These are phyloP conservation scores for Cyprinodon variegatus DNA, from an alignment of 2,113 vertebrate genomes.

Conservation along the genomic window DNA sequence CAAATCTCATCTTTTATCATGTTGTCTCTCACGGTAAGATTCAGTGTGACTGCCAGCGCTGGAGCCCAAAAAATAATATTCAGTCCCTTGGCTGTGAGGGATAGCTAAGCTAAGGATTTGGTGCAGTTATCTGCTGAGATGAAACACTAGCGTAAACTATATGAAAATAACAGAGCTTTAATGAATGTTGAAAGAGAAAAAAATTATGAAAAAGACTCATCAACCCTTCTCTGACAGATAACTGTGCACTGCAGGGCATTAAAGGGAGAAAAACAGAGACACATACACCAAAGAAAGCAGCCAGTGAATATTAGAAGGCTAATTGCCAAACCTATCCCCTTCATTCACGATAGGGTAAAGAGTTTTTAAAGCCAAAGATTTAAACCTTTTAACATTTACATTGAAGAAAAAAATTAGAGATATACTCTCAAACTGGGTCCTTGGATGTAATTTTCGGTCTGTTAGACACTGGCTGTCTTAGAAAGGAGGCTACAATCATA, in stretches of 20 bases:
- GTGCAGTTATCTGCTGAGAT: constrained; percentile 53
- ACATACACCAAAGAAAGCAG: constrained; percentile 30
- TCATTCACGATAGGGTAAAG: constrained; percentile 57
- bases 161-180: constrained; percentile 58
- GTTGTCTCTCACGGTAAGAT: constrained; percentile 64
- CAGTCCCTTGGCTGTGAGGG: constrained; percentile 44
- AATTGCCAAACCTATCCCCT: constrained; percentile 65
- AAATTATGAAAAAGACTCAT: constrained; percentile 53
- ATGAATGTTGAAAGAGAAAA: constrained; percentile 37
- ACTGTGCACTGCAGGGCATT: constrained; percentile 54
- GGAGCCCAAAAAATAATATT: constrained; percentile 62
- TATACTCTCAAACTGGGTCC: neutral
- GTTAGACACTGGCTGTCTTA: neutral
- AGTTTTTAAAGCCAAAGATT: constrained; percentile 50
- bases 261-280: constrained; percentile 3
- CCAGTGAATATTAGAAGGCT: constrained; percentile 57
- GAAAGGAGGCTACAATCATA: neutral
- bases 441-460: constrained; percentile 17
- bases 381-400: constrained; percentile 40
- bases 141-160: constrained; percentile 44
- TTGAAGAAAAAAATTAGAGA: constrained; percentile 12
- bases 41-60: constrained; percentile 56
- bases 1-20: constrained; percentile 65
- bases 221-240: constrained; percentile 59
- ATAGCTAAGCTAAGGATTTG: constrained; percentile 53